Evolutionary conservation across 2,888 invertebrate species (phyloP), one percentile per base, ranked within the genome.

Genomic region (Dynastes hyllus): DNA sequence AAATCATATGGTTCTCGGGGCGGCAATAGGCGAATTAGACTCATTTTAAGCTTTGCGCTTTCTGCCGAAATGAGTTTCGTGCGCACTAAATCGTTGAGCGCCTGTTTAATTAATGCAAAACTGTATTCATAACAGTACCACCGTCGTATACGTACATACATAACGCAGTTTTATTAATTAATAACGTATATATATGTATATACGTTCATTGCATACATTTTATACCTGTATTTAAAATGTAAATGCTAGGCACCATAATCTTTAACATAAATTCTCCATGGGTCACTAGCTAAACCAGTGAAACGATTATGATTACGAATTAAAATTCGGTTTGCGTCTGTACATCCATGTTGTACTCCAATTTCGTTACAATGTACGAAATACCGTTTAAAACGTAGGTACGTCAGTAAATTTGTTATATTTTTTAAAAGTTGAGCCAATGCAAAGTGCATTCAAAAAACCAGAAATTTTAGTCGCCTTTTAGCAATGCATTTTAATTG

Each of bases 41-140:
- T 45, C 61, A 61, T 61, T 75, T 75, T 75, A 45, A 75, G 63
- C 61, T 50, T 75, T 61, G 69, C 40, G 69, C 51, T 69, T 51
- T 50, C 51, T 29, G 51, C 51, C 40, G 51, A 51, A 69, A 69
- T 27, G 69, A 51, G 51, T 50, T 69, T 69, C 16, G 69, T 29
- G 22, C 51, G 27, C 51, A 69, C 51, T 69, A 51, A 69, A 69
- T 69, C 29, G 69, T 51, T 13, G 69, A 69, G 51, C 27, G 50
- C 22, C 9, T 50, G 27, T 69, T 69, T 69, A 69, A 69, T 69
- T 69, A 69, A 69, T 69, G 53, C 69, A 69, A 69, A 69, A 22
- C 51, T 53, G 51, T 69, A 69, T 69, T 69, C 40, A 16, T 66
- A 37, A 37, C 51, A 22, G 50, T 27, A 2, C 13, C 16, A 1